Conservation (phyloP, 1,140 invertebrate genomes). For the Brachionus manjavacas region DNA sequence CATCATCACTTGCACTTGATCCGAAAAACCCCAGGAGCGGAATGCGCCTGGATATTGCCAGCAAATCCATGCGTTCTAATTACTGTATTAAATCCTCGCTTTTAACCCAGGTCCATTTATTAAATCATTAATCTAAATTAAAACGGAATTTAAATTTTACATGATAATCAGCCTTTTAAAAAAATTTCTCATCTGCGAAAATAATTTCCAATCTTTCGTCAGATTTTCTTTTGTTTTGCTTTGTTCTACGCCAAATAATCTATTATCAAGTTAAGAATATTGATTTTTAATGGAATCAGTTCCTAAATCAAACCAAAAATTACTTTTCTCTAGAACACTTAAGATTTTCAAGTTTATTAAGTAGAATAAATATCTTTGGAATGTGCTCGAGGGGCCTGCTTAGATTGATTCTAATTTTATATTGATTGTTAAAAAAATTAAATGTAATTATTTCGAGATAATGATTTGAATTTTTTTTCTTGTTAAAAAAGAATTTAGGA, state of each 20-base stretch:
- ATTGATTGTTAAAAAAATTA: not conserved
- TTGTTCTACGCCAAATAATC: not conserved
- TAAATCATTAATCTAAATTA: not conserved
- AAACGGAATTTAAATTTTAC: not conserved
- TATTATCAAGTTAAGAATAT: conserved; percentile 5
- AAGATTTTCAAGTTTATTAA: not conserved
- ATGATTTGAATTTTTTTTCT: not conserved
- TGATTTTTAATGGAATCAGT: conserved; percentile 32
- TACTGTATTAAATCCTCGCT: not conserved
- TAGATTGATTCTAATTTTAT: not conserved
- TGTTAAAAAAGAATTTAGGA: not conserved
- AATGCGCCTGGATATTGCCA: conserved; percentile 32
- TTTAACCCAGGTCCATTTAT: not conserved
- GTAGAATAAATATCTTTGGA: not conserved
- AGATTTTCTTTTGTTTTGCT: not conserved
- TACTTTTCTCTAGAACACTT: not conserved
- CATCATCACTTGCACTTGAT: conserved; percentile 43
- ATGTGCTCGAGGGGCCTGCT: not conserved
- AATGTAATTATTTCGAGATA: not conserved
- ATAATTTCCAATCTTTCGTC: not conserved
- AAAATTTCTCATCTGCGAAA: not conserved
- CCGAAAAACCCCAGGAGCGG: conserved; percentile 32
- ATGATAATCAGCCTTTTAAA: not conserved
- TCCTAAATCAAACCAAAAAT: not conserved
- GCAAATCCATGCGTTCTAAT: conserved; percentile 7